These are phyloP conservation scores for Spea bombifrons DNA, from an alignment of 2,113 vertebrate genomes.

Conservation along the genomic window DNA sequence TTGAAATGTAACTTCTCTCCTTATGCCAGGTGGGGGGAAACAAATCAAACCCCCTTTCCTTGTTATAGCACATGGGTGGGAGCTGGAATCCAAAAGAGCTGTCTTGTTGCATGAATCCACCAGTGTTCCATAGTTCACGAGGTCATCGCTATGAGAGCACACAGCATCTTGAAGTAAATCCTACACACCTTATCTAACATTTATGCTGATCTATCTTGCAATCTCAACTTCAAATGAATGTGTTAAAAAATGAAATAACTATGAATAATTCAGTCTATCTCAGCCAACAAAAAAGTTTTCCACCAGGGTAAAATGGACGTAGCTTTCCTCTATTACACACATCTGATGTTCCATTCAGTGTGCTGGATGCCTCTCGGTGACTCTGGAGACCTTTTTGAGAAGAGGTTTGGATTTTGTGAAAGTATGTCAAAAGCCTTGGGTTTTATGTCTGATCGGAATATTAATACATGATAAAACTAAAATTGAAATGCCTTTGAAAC, in stretches of 20 bases:
- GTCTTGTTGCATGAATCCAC: slow-evolving; percentile 6
- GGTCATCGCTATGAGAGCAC: slow-evolving; percentile 32
- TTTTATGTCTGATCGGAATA: slow-evolving; percentile 86
- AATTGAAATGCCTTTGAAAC: neutral
- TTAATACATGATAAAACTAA: slow-evolving; percentile 65
- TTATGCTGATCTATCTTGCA: slow-evolving; percentile 27
- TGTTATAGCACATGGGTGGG: neutral
- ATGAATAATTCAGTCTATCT: slow-evolving; percentile 54
- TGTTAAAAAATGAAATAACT: slow-evolving; percentile 37
- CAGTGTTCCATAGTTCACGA: slow-evolving; percentile 19
- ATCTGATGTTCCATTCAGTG: slow-evolving; percentile 49
- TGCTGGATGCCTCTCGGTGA: slow-evolving; percentile 70
- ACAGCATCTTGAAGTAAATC: slow-evolving; percentile 48
- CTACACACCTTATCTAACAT: slow-evolving; percentile 41
- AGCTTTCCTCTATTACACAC: slow-evolving; percentile 51
- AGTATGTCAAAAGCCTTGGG: slow-evolving; percentile 87
- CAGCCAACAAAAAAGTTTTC: slow-evolving; percentile 45
- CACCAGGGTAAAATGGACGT: slow-evolving; percentile 47
- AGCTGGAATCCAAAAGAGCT: no score
- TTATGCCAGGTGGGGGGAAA: slow-evolving; percentile 43
- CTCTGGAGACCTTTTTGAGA: slow-evolving; percentile 76
- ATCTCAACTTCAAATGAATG: slow-evolving; percentile 33
- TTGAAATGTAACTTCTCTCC: slow-evolving; percentile 58
- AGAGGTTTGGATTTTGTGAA: slow-evolving; percentile 80
- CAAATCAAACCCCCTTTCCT: slow-evolving; percentile 38